Conservation (phyloP, 92 coral and sea anemone species). For the Desmophyllum pertusum region DNA sequence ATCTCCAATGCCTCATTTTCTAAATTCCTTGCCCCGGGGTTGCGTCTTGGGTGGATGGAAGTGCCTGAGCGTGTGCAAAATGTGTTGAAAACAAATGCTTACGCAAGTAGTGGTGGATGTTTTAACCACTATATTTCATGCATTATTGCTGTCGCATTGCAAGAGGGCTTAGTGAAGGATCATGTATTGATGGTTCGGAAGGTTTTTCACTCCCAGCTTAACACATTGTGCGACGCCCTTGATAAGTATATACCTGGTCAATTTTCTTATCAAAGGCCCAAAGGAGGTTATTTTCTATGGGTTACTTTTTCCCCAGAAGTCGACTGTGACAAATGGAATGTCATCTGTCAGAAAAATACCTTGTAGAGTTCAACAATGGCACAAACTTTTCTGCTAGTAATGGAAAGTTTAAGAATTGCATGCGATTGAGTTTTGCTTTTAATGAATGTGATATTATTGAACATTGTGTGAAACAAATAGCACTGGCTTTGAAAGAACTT, state of each 20-base stretch:
- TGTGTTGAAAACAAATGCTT: conserved; percentile 41
- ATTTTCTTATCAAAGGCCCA: conserved; percentile 75
- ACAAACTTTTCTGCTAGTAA: conserved; percentile 56
- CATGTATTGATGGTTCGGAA: conserved; percentile 53
- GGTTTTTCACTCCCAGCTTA: conserved; percentile 65
- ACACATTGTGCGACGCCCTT: conserved; percentile 83
- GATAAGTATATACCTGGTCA: conserved; percentile 68
- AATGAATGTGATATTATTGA: conserved; percentile 60
- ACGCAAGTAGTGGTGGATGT: conserved; percentile 81
- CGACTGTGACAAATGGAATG: conserved; percentile 60
- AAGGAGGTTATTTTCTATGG: conserved; percentile 95
- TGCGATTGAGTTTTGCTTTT: conserved; percentile 71
- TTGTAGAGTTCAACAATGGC: conserved; percentile 69
- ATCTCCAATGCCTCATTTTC: conserved; percentile 90
- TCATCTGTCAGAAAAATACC: conserved; percentile 67
- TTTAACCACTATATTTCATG: conserved; percentile 89
- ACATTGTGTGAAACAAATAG: conserved; percentile 69
- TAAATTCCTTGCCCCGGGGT: conserved; percentile 88
- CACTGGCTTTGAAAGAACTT: conserved; percentile 61
- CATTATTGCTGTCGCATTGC: conserved; percentile 79
- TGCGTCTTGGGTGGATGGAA: conserved; percentile 93
- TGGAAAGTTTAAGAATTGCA: conserved; percentile 84
- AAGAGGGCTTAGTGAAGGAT: conserved; percentile 76
- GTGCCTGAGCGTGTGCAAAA: conserved; percentile 61
- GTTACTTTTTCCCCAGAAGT: conserved; percentile 69